phyloP scores from a whole-genome alignment of 2,113 vertebrate species.

The Dendropsophus ebraccatus region DNA sequence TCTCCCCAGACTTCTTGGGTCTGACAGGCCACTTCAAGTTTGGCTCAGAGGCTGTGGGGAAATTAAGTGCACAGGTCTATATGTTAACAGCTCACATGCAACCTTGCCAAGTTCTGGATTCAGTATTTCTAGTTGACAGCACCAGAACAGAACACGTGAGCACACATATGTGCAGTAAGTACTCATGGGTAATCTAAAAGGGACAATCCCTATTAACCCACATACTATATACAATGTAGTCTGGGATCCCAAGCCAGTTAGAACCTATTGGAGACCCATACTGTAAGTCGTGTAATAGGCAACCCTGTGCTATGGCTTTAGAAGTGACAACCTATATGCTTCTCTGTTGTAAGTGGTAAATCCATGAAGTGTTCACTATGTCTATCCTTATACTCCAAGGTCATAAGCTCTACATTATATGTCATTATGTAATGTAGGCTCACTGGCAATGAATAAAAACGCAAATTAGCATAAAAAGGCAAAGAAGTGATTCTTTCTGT shows the following conservation, averaged over 20 bases:
- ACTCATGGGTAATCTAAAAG: too few species aligned
- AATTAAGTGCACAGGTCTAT: constrained; percentile 35
- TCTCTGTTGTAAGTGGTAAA: too few species aligned
- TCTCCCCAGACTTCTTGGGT: constrained; percentile 85
- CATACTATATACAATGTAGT: not conserved
- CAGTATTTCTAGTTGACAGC: not conserved
- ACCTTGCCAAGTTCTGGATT: not conserved
- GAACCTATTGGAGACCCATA: not conserved
- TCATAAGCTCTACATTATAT: not conserved
- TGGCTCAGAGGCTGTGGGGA: constrained; percentile 85
- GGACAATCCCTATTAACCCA: not conserved
- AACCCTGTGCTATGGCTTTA: not conserved
- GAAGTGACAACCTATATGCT: not conserved
- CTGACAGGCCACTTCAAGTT: constrained; percentile 91
- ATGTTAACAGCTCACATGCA: constrained; percentile 29
- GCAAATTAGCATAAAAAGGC: not conserved
- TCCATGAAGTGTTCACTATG: too few species aligned
- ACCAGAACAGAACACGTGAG: constrained; percentile 35
- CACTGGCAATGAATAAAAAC: not conserved
- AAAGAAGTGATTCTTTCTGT: not conserved
- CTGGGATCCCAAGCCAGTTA: not conserved
- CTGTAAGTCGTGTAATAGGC: too few species aligned
- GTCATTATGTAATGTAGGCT: not conserved
- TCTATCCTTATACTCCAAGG: too few species aligned
- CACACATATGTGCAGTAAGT: constrained; percentile 9